Evolutionary conservation across 2,113 vertebrate species (phyloP).

Genomic region (Epinephelus moara): DNA sequence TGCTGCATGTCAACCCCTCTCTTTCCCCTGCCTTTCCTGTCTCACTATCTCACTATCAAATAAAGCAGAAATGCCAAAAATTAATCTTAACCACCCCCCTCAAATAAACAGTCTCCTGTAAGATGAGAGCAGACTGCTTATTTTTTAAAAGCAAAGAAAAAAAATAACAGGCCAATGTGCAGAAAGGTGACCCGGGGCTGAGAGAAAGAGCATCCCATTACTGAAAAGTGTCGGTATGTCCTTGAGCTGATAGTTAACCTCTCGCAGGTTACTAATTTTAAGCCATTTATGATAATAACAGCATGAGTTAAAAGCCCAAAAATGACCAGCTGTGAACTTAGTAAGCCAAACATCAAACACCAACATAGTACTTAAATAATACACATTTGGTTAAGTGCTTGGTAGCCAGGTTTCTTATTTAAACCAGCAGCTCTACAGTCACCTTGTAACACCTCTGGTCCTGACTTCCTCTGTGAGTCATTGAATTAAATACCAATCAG

Average conservation of each 20-base stretch:
- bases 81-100: no score
- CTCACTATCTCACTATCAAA: no score
- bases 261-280: constrained; percentile 31
- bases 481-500: neutral
- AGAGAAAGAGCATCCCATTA: constrained; percentile 20
- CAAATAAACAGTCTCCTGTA: neutral
- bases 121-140: neutral
- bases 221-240: constrained; percentile 26
- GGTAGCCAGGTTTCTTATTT: neutral
- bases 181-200: constrained; percentile 14
- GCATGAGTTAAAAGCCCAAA: constrained; percentile 30
- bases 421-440: neutral
- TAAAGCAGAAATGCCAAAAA: no score
- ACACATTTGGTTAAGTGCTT: neutral
- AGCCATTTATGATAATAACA: constrained; percentile 37
- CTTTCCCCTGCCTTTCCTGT: no score
- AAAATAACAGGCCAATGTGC: neutral
- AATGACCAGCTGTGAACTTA: constrained; percentile 4
- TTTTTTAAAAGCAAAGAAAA: constrained; percentile 1
- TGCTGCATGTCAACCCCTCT: no score
- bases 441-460: neutral
- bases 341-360: constrained; percentile 18
- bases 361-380: constrained; percentile 9
- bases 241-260: constrained; percentile 39
- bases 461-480: neutral